Base-by-base conservation (phyloP, 2,888 invertebrate species). In the Crematogaster levior region DNA sequence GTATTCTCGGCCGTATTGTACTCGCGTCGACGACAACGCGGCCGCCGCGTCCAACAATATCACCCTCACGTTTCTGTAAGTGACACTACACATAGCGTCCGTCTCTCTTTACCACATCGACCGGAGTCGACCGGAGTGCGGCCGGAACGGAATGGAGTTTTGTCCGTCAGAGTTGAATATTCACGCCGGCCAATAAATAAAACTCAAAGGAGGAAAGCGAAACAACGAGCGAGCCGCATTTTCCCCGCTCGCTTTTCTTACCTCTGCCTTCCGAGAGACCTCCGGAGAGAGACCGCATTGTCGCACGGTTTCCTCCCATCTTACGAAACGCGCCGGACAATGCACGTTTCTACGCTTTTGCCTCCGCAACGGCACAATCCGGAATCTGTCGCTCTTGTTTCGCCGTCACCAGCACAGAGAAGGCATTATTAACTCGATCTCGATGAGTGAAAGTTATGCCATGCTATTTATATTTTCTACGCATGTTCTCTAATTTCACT, bases 131-230 rank as follows among this genome's bases (percentile, higher is more conserved):
- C 43, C 68, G 53, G 37, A 43, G 37, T 58, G 77, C 68, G 66
- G 58, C 56, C 77, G 68, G 77, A 77, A 68, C 66, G 77, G 77
- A 66, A 66, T 81, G 87, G 75, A 75, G 85, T 88, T 87, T 84
- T 84, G 90, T 90, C 75, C 79, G 81, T 27, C 60, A 77, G 18
- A 73, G 84, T 90, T 92, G 91, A 91, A 91, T 91, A 92, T 91
- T 92, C 92, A 92, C 89, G 88, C 73, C 86, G 84, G 87, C 79
- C 90, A 90, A 91, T 91, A 91, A 92, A 91, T 91, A 92, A 92
- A 88, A 85, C 89, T 87, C 83, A 84, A 88, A 86, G 82, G 66
- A 80, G 84, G 82, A 89, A 87, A 86, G 84, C 88, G 84, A 88
- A 88, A 88, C 89, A 88, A 85, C 88, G 84, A n/a, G 87, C 88